A percentile compares a stretch with the other conserved stretches of the same genome.
phyloP scores from a whole-genome alignment of 2,797 vertebrate species.

The Avahi laniger region DNA sequence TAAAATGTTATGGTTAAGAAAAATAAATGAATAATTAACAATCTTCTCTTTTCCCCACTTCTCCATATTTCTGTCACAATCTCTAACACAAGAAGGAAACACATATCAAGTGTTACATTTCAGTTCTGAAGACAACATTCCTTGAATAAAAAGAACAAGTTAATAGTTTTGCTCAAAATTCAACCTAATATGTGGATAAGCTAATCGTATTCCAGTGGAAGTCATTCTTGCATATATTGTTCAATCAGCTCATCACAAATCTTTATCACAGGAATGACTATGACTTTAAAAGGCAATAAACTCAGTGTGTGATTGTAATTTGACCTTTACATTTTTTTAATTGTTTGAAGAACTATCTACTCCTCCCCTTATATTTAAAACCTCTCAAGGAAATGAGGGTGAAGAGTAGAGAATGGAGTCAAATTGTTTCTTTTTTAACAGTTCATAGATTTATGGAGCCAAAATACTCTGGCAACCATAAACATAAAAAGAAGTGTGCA shows the following conservation, averaged over 20 bases:
- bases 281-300: constrained; percentile 60
- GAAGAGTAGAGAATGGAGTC: background rate
- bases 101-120: constrained; percentile 17
- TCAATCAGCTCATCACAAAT: constrained; percentile 36
- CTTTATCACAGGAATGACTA: constrained; percentile 52
- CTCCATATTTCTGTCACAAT: constrained; percentile 12
- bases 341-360: background rate
- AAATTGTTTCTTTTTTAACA: background rate
- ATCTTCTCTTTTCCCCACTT: background rate
- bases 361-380: constrained; percentile 57
- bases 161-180: constrained; percentile 32
- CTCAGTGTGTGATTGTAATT: constrained; percentile 7
- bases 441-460: background rate
- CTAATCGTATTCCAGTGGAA: background rate
- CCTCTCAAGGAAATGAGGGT: background rate
- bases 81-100: background rate
- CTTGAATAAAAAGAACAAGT: constrained; percentile 44
- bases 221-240: background rate
- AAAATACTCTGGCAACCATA: constrained; percentile 26
- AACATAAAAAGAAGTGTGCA: background rate
- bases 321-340: constrained; percentile 49
- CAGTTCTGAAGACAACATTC: background rate
- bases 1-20: background rate
- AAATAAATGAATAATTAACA: background rate
- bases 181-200: background rate